Percentiles rank a stretch among this genome's conserved stretches.
These are phyloP conservation scores for Trochalopteron elliotii DNA, from an alignment of 2,113 vertebrate genomes.

Conservation along the genomic window DNA sequence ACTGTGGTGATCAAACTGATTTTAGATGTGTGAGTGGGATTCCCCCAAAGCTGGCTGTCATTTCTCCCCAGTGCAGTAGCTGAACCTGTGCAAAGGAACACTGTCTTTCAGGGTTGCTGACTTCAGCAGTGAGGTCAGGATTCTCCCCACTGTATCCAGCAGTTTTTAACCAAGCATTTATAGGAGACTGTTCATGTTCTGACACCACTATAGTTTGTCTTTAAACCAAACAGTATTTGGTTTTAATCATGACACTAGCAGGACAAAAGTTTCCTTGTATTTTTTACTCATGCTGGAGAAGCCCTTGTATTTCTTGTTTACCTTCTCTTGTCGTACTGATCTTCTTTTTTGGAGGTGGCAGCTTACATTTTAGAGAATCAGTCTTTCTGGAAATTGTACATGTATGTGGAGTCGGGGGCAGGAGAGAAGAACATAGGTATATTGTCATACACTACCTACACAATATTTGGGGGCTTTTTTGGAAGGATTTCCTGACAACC, in stretches of 20 bases:
- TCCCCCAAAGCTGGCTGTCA: conserved; percentile 14
- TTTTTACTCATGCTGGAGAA: background rate
- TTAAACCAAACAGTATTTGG: background rate
- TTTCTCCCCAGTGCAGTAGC: background rate
- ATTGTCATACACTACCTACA: background rate
- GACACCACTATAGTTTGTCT: background rate
- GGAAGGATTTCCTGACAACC: background rate
- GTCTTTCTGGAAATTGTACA: background rate
- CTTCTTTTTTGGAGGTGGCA: background rate
- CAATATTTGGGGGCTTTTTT: background rate
- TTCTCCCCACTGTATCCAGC: background rate
- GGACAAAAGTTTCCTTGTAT: background rate
- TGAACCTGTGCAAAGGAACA: background rate
- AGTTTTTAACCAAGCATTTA: background rate
- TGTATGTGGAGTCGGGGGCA: background rate
- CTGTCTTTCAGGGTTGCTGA: background rate
- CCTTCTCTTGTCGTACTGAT: background rate
- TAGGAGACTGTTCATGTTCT: background rate
- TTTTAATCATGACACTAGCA: background rate
- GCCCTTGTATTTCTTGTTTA: background rate
- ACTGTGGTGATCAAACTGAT: conserved; percentile 31
- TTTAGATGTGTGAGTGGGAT: conserved; percentile 30
- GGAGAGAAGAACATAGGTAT: background rate
- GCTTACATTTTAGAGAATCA: background rate
- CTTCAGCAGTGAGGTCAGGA: background rate